Evolutionary conservation across 2,797 vertebrate genomes (phyloP), one percentile per base, ranked within the genome.

Genomic region (Ambastaia sidthimunki): DNA sequence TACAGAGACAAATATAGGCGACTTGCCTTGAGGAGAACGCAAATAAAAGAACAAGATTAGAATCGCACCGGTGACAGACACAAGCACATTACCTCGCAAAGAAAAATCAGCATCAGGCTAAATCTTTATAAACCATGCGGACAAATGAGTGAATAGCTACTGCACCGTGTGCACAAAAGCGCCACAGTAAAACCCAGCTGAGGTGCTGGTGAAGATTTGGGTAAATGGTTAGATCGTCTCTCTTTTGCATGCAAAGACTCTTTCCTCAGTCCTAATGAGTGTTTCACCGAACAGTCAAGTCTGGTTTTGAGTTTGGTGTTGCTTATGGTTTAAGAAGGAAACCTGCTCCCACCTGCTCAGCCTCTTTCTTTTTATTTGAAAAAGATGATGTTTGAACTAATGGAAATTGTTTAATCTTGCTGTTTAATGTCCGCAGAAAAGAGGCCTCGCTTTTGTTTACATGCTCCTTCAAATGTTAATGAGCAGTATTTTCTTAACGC

Each of bases 321-420:
- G 37, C 65, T 63, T 48, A n/a, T 52, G 7, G 41, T 71, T 78
- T 34, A 37, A 62, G 55, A 11, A 41, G 68, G 28, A 44, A 41
- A 47, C 70, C 76, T 71, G 50, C 75, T 59, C 57, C 68, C 57
- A 78, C 68, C 68, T 71, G 76, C n/a, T 52, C 68, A n/a, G 7
- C 25, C 16, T 23, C 10, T 59, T 0, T 18, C 18, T 78, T 63
- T 69, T 0, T 18, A 62, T 9, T 34, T 18, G 5, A 0, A 28
- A 25, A 57, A 31, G 66, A 60, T 60, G 55, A 70, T 41, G 50
- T 62, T 71, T 41, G 21, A 71, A 63, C 76, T 60, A 41, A 37
- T 25, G 41, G 7, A 31, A 2, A 44, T 44, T 10, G 41, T 52
- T 52, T 25, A 52, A 37, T 47, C 18, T 23, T 41, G 5, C 23